These are phyloP conservation scores for Sericinus montela DNA, from an alignment of 2,888 invertebrate genomes.

Conservation along the genomic window DNA sequence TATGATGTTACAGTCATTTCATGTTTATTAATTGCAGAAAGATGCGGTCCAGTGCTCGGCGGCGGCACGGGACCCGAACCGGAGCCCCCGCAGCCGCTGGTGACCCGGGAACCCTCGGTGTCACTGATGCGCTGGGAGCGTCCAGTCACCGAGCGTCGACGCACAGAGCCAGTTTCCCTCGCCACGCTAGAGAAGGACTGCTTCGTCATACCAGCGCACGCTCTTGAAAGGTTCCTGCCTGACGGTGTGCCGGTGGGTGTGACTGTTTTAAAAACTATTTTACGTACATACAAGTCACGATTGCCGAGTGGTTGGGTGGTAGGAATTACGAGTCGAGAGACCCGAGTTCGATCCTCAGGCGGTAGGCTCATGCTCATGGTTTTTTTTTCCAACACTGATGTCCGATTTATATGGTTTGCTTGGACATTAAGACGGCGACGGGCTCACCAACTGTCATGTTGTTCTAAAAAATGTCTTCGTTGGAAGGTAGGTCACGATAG, in stretches of 20 bases:
- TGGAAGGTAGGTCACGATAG: too few species aligned
- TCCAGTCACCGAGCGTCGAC: slow-evolving; percentile 61
- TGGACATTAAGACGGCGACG: too few species aligned
- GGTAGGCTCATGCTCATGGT: too few species aligned
- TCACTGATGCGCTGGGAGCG: slow-evolving; percentile 76
- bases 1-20: too few species aligned
- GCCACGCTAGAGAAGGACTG: slow-evolving; percentile 93
- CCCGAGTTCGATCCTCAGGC: too few species aligned
- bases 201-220: slow-evolving; percentile 95
- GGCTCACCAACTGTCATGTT: too few species aligned
- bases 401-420: too few species aligned
- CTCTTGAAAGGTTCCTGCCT: slow-evolving; percentile 91
- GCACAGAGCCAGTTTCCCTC: slow-evolving; percentile 86
- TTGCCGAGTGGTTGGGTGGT: too few species aligned
- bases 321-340: too few species aligned
- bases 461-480: too few species aligned
- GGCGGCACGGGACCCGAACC: slow-evolving; percentile 81
- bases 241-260: slow-evolving; percentile 89
- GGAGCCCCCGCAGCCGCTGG: slow-evolving; percentile 85
- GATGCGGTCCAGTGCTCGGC: slow-evolving; percentile 85
- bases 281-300: too few species aligned
- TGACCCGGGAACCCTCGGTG: slow-evolving; percentile 83
- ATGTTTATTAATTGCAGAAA: slow-evolving; percentile 71
- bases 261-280: neutral
- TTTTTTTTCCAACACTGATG: too few species aligned